Evolutionary conservation across 2,113 vertebrate species (phyloP).

Genomic region (Terrapene triunguis): DNA sequence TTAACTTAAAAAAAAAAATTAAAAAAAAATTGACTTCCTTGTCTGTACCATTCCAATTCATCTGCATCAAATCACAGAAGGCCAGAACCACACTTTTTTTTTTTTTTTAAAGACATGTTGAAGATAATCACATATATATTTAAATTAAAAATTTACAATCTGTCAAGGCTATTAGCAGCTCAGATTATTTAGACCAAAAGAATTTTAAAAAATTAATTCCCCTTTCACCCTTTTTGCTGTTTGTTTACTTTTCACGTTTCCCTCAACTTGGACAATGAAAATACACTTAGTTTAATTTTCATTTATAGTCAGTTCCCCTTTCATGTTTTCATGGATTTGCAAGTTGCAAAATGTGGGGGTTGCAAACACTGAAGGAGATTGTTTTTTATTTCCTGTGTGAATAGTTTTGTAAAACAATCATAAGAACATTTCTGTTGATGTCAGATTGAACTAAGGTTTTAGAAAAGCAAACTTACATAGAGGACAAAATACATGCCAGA

Average conservation of each 20-base stretch:
- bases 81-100: constrained; percentile 72
- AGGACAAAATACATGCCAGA: constrained; percentile 46
- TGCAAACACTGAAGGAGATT: background rate
- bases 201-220: constrained; percentile 61
- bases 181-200: constrained; percentile 69
- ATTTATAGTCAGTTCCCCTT: constrained; percentile 60
- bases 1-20: constrained; percentile 61
- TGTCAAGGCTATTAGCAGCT: constrained; percentile 72
- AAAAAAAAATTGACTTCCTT: constrained; percentile 40
- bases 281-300: constrained; percentile 62
- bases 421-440: constrained; percentile 69
- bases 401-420: no score
- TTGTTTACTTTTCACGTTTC: constrained; percentile 50
- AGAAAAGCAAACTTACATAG: constrained; percentile 57
- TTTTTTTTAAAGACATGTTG: constrained; percentile 1
- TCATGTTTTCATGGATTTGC: constrained; percentile 66
- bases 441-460: constrained; percentile 66
- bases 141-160: constrained; percentile 69
- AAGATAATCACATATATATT: constrained; percentile 74
- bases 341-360: constrained; percentile 67
- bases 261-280: constrained; percentile 68
- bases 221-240: constrained; percentile 67
- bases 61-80: constrained; percentile 68
- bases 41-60: constrained; percentile 69
- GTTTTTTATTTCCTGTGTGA: no score